Evolutionary conservation across 2,113 vertebrate species (phyloP).

Genomic region (Pterocles burchelli): DNA sequence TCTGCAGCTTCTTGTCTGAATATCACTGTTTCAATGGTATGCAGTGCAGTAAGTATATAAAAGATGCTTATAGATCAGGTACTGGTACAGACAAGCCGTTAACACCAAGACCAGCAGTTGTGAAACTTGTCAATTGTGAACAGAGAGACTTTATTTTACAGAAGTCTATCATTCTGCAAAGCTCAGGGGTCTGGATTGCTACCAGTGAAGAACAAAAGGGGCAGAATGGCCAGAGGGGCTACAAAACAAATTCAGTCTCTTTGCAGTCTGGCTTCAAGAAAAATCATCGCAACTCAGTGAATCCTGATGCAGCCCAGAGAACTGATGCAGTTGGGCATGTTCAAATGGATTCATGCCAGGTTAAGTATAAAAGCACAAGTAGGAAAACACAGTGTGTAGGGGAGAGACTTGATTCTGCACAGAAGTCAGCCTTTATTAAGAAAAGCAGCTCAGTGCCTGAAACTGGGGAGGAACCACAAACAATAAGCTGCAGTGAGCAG

Average conservation of each 20-base stretch:
- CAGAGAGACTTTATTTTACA: conserved; percentile 81
- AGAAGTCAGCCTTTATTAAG: conserved; percentile 26
- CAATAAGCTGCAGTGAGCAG: background rate
- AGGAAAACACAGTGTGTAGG: background rate
- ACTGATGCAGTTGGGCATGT: background rate
- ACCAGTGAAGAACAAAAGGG: conserved; percentile 62
- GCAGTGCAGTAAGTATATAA: conserved; percentile 77
- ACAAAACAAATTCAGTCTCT: conserved; percentile 24
- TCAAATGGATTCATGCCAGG: background rate
- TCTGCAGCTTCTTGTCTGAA: conserved; percentile 76
- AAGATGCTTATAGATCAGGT: conserved; percentile 76
- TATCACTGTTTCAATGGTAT: conserved; percentile 79
- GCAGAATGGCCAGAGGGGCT: background rate
- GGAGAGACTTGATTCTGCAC: conserved; percentile 25
- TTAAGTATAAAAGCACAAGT: background rate
- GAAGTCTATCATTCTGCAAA: conserved; percentile 77
- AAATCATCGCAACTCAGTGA: background rate
- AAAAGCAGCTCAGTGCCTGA: conserved; percentile 32
- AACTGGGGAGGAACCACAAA: background rate
- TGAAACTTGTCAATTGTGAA: conserved; percentile 73
- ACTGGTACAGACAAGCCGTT: conserved; percentile 1
- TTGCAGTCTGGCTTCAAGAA: conserved; percentile 49
- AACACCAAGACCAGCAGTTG: conserved; percentile 76
- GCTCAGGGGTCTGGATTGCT: conserved; percentile 71
- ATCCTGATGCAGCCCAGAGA: conserved; percentile 24